Evolutionary conservation across 2,113 vertebrate genomes (phyloP).

Genomic region (Podarcis raffonei): DNA sequence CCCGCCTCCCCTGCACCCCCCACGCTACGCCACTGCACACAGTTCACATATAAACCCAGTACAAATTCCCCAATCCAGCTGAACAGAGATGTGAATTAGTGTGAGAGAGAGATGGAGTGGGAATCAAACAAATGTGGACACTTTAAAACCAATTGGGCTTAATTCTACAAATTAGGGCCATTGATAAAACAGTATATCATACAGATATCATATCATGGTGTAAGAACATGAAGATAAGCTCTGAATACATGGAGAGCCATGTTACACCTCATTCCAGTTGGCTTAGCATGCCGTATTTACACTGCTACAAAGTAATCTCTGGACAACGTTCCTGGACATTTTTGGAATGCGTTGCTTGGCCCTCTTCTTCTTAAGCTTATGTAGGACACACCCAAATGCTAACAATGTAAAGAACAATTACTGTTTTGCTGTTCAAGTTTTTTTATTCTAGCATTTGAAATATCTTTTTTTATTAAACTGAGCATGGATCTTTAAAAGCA

Average conservation of each 20-base stretch:
- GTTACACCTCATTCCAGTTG: background rate
- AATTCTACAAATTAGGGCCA: background rate
- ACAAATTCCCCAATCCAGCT: background rate
- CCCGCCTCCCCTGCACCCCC: too few relatives aligned
- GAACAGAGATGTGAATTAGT: background rate
- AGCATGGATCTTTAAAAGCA: background rate
- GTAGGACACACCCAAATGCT: background rate
- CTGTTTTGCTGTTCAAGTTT: background rate
- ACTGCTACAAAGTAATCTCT: background rate
- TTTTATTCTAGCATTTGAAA: background rate
- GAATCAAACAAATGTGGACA: background rate
- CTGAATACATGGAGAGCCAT: background rate
- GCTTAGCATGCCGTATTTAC: background rate
- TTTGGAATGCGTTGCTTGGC: background rate
- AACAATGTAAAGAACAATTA: background rate
- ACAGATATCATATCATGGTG: background rate
- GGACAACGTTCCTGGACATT: background rate
- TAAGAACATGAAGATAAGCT: background rate
- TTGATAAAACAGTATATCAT: background rate
- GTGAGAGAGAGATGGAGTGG: too few relatives aligned
- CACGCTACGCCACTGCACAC: too few relatives aligned
- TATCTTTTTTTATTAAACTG: background rate
- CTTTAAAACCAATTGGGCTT: background rate
- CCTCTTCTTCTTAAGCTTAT: background rate
- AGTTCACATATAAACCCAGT: background rate